A percentile compares a stretch with the other conserved stretches of the same genome.
phyloP scores from a whole-genome alignment of 2,113 vertebrate genomes.

The Daubentonia madagascariensis region DNA sequence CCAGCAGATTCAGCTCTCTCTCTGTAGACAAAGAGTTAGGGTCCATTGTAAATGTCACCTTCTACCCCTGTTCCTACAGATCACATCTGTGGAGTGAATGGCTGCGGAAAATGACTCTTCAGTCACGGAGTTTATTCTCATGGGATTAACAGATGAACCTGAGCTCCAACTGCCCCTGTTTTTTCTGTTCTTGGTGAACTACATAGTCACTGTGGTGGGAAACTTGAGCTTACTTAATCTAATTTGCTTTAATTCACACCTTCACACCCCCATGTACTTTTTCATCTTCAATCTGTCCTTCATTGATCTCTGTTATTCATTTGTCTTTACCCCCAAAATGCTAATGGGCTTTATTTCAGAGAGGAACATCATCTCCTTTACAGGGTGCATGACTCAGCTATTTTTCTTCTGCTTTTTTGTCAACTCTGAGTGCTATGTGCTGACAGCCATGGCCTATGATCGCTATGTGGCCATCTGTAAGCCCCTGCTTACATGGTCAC shows the following conservation, averaged over 20 bases:
- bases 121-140: conserved; percentile 10
- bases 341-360: conserved; percentile 26
- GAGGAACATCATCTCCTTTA: conserved; percentile 7
- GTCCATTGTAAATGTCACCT: not conserved
- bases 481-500: not conserved
- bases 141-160: not conserved
- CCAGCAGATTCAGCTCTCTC: not conserved
- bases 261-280: conserved; percentile 52
- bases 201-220: not conserved
- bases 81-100: not conserved
- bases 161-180: conserved; percentile 2
- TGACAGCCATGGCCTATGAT: conserved; percentile 60
- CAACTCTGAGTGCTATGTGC: conserved; percentile 46
- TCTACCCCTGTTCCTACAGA: not conserved
- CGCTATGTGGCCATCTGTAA: conserved; percentile 45
- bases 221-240: not conserved
- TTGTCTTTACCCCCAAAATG: conserved; percentile 17
- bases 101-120: not conserved
- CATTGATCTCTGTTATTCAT: conserved; percentile 47
- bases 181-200: conserved; percentile 11
- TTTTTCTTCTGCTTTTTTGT: conserved; percentile 62
- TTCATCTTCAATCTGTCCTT: conserved; percentile 46
- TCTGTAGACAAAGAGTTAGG: not conserved
- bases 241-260: conserved; percentile 6
- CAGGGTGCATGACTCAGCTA: conserved; percentile 24